Conservation (phyloP, 2,113 vertebrate species). For the Cyanoramphus novaezelandiae region DNA sequence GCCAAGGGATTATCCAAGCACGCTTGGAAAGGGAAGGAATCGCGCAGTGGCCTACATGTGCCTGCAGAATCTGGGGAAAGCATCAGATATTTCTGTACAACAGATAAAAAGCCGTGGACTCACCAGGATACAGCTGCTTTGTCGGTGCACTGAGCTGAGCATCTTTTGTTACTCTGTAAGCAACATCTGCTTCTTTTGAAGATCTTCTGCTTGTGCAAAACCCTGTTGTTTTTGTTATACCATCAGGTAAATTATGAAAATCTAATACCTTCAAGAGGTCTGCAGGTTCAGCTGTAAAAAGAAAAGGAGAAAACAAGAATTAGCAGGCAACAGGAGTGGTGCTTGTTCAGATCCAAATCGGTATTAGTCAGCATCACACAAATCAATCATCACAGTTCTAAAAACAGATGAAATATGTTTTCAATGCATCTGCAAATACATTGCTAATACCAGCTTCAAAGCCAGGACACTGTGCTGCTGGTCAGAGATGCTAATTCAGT, state of each 20-base stretch:
- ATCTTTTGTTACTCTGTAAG: conserved; percentile 90
- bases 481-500: background rate
- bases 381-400: background rate
- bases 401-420: background rate
- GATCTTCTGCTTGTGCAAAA: conserved; percentile 88
- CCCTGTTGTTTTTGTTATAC: conserved; percentile 90
- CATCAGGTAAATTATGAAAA: conserved; percentile 94
- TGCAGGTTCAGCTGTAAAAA: conserved; percentile 84
- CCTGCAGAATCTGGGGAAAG: background rate
- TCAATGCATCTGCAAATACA: background rate
- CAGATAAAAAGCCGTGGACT: background rate
- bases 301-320: background rate
- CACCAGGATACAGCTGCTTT: conserved; percentile 84
- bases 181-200: conserved; percentile 89
- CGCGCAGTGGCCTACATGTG: rapidly evolving
- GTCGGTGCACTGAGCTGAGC: conserved; percentile 95
- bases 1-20: background rate
- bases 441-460: background rate
- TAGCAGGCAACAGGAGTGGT: background rate
- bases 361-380: background rate
- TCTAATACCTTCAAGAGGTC: conserved; percentile 98
- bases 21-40: rapidly evolving
- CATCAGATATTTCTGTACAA: rapidly evolving
- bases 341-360: background rate
- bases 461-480: rapidly evolving